Percentiles rank a stretch among this genome's conserved stretches.
These are phyloP conservation scores for Caenorhabditis briggsae DNA, from an alignment of 1,140 invertebrate species.

Conservation along the genomic window DNA sequence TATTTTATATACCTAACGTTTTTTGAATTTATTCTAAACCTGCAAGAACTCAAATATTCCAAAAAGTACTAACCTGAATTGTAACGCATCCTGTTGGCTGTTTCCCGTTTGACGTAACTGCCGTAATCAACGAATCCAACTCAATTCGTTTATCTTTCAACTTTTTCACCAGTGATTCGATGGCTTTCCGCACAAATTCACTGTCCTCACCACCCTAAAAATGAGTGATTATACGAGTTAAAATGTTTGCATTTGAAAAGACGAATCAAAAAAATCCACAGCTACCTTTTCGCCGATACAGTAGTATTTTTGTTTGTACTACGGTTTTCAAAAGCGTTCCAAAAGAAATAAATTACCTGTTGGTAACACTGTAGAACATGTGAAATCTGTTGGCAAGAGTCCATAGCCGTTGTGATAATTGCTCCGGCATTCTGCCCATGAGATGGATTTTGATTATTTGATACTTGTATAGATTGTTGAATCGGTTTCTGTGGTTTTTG, in stretches of 20 bases:
- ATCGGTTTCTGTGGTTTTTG: background rate
- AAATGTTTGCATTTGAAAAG: background rate
- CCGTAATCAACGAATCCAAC: conserved; percentile 96
- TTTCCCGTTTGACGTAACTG: conserved; percentile 96
- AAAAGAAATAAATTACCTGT: too few species aligned
- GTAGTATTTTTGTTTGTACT: background rate
- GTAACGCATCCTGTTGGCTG: conserved; percentile 99
- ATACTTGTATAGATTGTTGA: background rate
- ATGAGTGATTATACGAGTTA: too few species aligned
- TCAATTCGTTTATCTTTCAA: conserved; percentile 90
- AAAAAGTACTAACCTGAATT: conserved; percentile 82
- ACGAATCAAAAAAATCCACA: background rate
- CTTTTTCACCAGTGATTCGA: conserved; percentile 71
- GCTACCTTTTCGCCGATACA: conserved; percentile 26
- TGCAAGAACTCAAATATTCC: too few species aligned
- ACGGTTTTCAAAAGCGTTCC: background rate
- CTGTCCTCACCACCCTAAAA: conserved; percentile 69
- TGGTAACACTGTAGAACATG: conserved; percentile 77
- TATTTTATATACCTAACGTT: too few species aligned
- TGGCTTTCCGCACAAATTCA: conserved; percentile 69
- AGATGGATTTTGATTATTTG: background rate
- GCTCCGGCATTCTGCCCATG: background rate
- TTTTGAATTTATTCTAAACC: too few species aligned
- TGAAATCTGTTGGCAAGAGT: conserved; percentile 64
- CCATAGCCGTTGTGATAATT: conserved; percentile 57